Conservation (phyloP, 2,797 vertebrate species). For the Pempheris klunzingeri region DNA sequence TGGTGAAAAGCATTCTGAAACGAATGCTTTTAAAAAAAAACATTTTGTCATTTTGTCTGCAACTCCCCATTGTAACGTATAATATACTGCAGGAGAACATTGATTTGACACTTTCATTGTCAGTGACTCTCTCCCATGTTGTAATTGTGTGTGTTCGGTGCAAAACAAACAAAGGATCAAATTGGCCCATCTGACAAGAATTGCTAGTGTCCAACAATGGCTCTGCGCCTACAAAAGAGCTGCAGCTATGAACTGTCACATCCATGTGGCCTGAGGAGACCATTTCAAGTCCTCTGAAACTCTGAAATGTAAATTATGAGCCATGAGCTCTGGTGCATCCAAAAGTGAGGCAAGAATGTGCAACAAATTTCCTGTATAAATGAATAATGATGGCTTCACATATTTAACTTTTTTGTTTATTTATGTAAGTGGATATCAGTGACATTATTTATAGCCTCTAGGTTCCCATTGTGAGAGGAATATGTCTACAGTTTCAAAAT, state of each 20-base stretch:
- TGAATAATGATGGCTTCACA: constrained; percentile 28
- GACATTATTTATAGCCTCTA: constrained; percentile 20
- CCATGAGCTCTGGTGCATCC: constrained; percentile 27
- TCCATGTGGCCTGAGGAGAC: constrained; percentile 45
- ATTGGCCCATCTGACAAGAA: constrained; percentile 64
- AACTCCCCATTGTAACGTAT: constrained; percentile 50
- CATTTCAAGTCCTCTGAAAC: constrained; percentile 51
- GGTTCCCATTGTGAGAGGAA: neutral
- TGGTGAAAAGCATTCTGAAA: constrained; percentile 51
- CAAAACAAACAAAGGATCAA: constrained; percentile 75
- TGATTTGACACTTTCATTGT: constrained; percentile 71
- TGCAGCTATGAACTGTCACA: constrained; percentile 62
- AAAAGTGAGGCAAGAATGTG: constrained; percentile 56
- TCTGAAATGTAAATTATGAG: constrained; percentile 36
- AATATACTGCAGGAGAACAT: constrained; percentile 53
- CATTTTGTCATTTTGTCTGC: constrained; percentile 58
- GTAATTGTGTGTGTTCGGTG: constrained; percentile 62
- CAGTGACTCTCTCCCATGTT: constrained; percentile 40
- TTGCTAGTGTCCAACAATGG: constrained; percentile 55
- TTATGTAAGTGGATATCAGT: constrained; percentile 2
- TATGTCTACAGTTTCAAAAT: neutral
- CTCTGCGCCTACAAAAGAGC: constrained; percentile 48
- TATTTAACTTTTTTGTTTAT: constrained; percentile 38
- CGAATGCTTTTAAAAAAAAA: constrained; percentile 57
- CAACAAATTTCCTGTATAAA: constrained; percentile 37